Evolutionary conservation across 2,113 vertebrate species (phyloP), one percentile per base, ranked within the genome.

Genomic region (Lipotes vexillifer): DNA sequence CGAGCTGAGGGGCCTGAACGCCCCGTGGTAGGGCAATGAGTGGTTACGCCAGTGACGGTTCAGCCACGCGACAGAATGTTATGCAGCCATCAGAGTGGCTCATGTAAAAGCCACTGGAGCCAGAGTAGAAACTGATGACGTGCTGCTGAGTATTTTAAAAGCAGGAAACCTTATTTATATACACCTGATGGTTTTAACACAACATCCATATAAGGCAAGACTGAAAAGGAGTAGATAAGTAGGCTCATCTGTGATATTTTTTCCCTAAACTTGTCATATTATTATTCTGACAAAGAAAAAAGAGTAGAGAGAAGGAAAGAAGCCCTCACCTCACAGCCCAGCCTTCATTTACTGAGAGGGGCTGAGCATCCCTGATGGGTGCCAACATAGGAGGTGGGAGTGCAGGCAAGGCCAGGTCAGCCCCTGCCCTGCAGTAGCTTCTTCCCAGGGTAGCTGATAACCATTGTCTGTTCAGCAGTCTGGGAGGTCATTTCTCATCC

Each of bases 311-410:
- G 20, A 41, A 85, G 71, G 89, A 38, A 65, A 96, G 57, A 66
- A 83, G 29, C 33, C 72, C 36, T 27, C 7, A 0, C 23, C n/a
- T 33, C 61, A 5, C 6, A 44, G 41, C 31, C 6, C 57, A 8
- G 66, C 36, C 49, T 75, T 23, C n/a, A 2, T 25, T 78, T 25
- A 18, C 21, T 23, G 46, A 78, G 57, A 25, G 21, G 31, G 41
- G 15, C 23, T 17, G 33, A 46, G 31, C n/a, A 0, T 36, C 41
- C 29, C 17, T 49, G 31, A 36, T 0, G 18, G 18, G 29, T 0
- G 1, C 31, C 63, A 5, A 38, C 3, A 5, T 5, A 0, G 12
- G 49, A 27, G 57, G n/a, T 9, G 20, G 20, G 29, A 0, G 0
- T 17, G 27, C 7, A 13, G 49, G 29, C 46, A 21, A 61, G 63